Evolutionary conservation across 2,888 invertebrate species (phyloP), one percentile per base, ranked within the genome.

Genomic region (Drosophila algonquin): DNA sequence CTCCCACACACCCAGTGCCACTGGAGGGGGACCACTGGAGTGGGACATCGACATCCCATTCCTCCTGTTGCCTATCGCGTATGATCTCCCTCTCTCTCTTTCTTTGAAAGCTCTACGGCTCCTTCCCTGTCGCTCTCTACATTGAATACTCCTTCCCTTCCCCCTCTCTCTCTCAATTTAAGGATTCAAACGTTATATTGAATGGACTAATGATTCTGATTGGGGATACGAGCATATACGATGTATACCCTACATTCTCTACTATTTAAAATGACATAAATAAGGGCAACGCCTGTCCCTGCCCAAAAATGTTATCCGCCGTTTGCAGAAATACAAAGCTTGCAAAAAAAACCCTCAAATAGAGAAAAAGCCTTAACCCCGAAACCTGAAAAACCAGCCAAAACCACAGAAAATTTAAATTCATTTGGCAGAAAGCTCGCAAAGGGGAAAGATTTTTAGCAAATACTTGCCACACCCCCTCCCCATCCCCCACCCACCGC

Each of bases 381-480:
- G 35, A 18, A 21, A 0, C 35, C 35, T 5, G 35, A 30, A 51
- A 24, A 44, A 10, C n/a, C 27, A 46, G 46, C 32, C 24, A 18
- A 16, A 55, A 55, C 55, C 67, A 8, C 55, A 67, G 45, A 21
- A 67, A 67, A 67, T 67, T 67, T 67, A 67, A 67, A 67, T 67
- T 65, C 68, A 67, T 67, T 67, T 55, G 54, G 44, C 67, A 9
- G 44, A 24, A 24, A 32, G 45, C 61, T 16, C 21, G 30, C 21
- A n/a, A 45, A n/a, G 32, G 21, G 47, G 16, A 47, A 18, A 18
- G 54, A 54, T 54, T 50, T 60, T 52, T 27, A 1, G 67, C 67
- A 67, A 67, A 67, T 67, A 67, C 50, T 48, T 55, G 67, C 45
- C 65, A 56, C 65, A 55, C 65, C 55, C 55, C 27, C 21, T 21